These are phyloP conservation scores for Sebastes schlegelii DNA, from an alignment of 2,113 vertebrate species.

Conservation along the genomic window DNA sequence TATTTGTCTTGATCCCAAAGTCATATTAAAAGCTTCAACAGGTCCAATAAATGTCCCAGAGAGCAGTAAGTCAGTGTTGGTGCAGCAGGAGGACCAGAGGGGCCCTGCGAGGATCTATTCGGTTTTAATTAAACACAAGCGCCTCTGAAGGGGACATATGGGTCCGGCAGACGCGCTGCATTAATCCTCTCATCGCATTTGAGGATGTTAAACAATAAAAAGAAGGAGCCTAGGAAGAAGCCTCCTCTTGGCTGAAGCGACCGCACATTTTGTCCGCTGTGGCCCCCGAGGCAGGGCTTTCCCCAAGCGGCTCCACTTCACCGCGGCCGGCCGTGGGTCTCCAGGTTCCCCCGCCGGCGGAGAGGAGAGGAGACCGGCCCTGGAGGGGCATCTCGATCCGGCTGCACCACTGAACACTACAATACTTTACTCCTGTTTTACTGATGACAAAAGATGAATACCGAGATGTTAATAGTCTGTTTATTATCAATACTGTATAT, in stretches of 20 bases:
- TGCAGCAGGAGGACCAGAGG: conserved; percentile 2
- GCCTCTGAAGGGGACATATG: conserved; percentile 73
- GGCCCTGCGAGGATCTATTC: conserved; percentile 39
- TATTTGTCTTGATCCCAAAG: not conserved
- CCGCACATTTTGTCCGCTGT: conserved; percentile 32
- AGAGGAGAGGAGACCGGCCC: conserved; percentile 11
- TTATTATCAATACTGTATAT: too few species aligned
- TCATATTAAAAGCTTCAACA: conserved; percentile 12
- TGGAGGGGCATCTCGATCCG: not conserved
- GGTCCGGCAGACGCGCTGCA: conserved; percentile 70
- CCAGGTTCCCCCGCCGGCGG: conserved; percentile 20
- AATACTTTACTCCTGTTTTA: not conserved
- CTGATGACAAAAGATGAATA: not conserved
- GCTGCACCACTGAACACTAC: not conserved
- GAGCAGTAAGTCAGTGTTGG: conserved; percentile 44
- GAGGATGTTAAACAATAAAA: conserved; percentile 72
- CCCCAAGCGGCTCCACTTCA: conserved; percentile 25
- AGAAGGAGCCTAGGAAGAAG: conserved; percentile 41
- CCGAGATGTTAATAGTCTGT: not conserved
- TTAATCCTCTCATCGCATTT: conserved; percentile 76
- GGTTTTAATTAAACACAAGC: conserved; percentile 79
- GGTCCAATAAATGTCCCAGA: conserved; percentile 31
- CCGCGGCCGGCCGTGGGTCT: conserved; percentile 25
- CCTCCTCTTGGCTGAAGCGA: conserved; percentile 34
- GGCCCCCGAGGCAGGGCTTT: conserved; percentile 53